Base-by-base conservation (phyloP, 1,140 invertebrate species). In the Lordiphosa collinella region DNA sequence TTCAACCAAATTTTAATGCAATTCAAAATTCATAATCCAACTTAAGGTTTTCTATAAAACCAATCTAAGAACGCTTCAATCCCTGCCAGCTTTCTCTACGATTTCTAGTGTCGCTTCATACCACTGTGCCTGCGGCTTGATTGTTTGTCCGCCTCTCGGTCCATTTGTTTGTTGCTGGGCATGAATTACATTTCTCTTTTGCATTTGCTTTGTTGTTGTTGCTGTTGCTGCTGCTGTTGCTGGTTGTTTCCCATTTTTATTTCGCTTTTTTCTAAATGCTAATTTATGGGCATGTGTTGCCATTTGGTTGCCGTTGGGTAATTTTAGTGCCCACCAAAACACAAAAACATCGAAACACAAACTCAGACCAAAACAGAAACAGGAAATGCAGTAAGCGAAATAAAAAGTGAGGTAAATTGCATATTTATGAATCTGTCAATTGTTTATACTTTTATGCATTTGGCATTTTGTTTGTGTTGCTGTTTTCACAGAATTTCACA, bases 371-470 rank as follows among this genome's bases (percentile, higher is more conserved):
- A 32, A 61, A 36, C 64, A 61, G 51, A 61, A 78, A 84, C 78
- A 84, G 78, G 78, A 82, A 82, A 84, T 82, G 78, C 78, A 82
- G 72, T 64, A 78, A 69, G 72, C 78, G 67, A 84, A 82, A 84
- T 82, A 82, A 82, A 82, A 72, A 86, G 66, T 68, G 54, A 55
- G 78, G 82, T 74, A 86, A 86, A 86, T 86, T 86, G 82, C 82
- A 86, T 86, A 86, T 86, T 86, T 86, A 86, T 86, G 82, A 86
- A 86, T 86, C 75, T 86, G 82, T 86, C 82, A 86, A 86, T 86
- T 86, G 79, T 85, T 82, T 86, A 82, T 86, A 86, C 68, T 70
- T 70, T 70, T 69, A 78, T 73, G 64, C 62, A 78, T 84, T 64
- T 34, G 67, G 50, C 56, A 64, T 57, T 56, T 60, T 69, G 47